Evolutionary conservation across 2,888 invertebrate species (phyloP), one percentile per base, ranked within the genome.

Genomic region (Nemotelus nigrinus): DNA sequence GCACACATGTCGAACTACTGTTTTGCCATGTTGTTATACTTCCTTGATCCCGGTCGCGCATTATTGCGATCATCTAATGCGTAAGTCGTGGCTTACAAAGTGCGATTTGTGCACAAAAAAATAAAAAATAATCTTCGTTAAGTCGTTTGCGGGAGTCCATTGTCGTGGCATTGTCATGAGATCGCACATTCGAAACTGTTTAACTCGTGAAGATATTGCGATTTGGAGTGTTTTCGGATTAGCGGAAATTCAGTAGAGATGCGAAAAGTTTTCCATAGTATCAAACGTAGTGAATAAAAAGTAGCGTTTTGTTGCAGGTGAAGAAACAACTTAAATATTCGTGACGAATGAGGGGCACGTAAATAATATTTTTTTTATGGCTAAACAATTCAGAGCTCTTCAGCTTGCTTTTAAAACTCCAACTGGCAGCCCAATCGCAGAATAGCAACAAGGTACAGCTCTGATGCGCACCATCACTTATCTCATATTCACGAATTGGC

Each of bases 1-100:
- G 71, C 71, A 55, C 71, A 41, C 57, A 71, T 71, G 71, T 25
- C 25, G 25, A 25, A 71, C 71, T 71, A n/a, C 55, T 55, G 65
- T 65, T 65, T 45, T 65, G 41, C 65, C 65, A 65, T 25, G 25
- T 25, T 71, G 71, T 71, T 71, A 71, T 71, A 71, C 71, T 71
- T 71, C 71, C 71, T 71, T 71, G 57, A 71, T 71, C 71, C 50
- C 57, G 55, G 45, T 65, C 65, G 65, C 65, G 41, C 55, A 71
- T 45, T n/a, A n/a, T n/a, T 44, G 55, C 55, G 71, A 55, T 71
- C 71, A 55, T 71, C 71, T 71, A 71, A 71, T 71, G 71, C 71
- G 71, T 71, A 71, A 55, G 71, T 71, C 71, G 71, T 71, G 71
- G 71, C 71, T 71, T 71, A 57, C 71, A 57, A 71, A 71, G 57